Evolutionary conservation across 92 coral and sea anemone species (phyloP).

Genomic region (Zoanthus gigantus): DNA sequence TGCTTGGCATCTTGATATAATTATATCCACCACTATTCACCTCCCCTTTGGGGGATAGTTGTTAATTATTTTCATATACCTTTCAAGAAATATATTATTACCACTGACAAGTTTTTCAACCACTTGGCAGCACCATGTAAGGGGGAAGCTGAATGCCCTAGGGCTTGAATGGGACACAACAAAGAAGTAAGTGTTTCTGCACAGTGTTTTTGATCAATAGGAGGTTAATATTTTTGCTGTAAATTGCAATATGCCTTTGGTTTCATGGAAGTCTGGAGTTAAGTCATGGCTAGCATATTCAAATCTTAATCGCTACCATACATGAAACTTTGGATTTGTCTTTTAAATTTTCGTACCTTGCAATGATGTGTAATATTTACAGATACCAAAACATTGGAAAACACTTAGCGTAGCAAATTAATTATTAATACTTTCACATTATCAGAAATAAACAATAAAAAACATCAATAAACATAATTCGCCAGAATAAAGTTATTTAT

Average conservation of each 20-base stretch:
- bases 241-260: not conserved
- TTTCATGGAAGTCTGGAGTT: not conserved
- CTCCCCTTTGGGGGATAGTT: no score
- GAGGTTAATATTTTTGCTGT: not conserved
- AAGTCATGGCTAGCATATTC: not conserved
- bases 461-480: no score
- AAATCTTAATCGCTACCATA: not conserved
- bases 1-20: no score
- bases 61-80: not conserved
- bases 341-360: no score
- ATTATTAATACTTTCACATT: no score
- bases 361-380: no score
- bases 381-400: not conserved
- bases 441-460: no score
- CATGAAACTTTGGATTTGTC: not conserved
- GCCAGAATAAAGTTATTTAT: no score
- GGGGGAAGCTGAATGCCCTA: not conserved
- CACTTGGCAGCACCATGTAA: conserved; percentile 17
- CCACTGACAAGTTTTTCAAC: conserved; percentile 1
- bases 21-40: no score
- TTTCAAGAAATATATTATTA: not conserved
- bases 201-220: not conserved
- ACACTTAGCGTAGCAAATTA: not conserved
- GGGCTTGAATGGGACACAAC: conserved; percentile 29
- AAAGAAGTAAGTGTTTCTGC: conserved; percentile 14